These are phyloP conservation scores for Callinectes sapidus DNA, from an alignment of 2,888 invertebrate species.

Conservation along the genomic window DNA sequence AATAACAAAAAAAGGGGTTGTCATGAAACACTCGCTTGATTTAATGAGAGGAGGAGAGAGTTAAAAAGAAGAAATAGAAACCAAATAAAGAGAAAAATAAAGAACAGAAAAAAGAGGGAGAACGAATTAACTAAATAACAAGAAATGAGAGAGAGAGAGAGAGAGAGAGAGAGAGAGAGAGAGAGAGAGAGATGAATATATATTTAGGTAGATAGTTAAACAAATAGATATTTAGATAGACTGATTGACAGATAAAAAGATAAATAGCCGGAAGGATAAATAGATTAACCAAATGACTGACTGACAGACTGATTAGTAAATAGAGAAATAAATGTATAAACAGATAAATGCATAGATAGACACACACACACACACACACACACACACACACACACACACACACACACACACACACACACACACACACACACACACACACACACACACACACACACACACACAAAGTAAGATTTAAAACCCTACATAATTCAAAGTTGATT, in stretches of 20 bases:
- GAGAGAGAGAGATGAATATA: not conserved
- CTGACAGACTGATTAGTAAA: not conserved
- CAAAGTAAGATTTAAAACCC: no score
- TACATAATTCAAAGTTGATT: no score
- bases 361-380: not conserved
- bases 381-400: not conserved
- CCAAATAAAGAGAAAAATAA: not conserved
- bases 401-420: not conserved
- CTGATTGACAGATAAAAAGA: slow-evolving; percentile 19
- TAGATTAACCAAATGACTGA: no score
- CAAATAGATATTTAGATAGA: no score
- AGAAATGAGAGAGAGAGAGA: not conserved
- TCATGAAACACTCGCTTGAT: not conserved
- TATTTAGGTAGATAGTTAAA: no score
- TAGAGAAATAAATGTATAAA: not conserved
- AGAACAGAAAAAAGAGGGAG: not conserved
- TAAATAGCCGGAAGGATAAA: not conserved
- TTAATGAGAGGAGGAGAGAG: not conserved
- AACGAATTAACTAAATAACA: not conserved
- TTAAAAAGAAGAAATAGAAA: not conserved
- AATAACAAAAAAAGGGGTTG: not conserved
- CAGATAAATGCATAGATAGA: not conserved
- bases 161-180: slow-evolving; percentile 1
- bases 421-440: not conserved
- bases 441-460: no score